Percentiles rank a stretch among this genome's conserved stretches.
These are phyloP conservation scores for Neolamprologus ventralis DNA, from an alignment of 2,113 vertebrate genomes.

Conservation along the genomic window DNA sequence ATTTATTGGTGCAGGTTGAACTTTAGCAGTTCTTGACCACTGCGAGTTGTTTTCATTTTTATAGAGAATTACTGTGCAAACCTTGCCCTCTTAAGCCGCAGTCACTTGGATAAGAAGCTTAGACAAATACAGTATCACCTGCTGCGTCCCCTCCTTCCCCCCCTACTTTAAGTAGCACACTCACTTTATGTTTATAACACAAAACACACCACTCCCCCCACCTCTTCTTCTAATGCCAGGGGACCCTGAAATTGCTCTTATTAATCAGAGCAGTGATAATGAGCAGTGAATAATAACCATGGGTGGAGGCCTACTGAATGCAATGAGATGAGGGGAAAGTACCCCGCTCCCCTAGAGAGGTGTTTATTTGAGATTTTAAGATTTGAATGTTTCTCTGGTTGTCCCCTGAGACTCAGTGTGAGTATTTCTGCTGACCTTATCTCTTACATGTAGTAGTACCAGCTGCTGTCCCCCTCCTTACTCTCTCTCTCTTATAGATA, in stretches of 20 bases:
- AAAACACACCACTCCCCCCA: conserved; percentile 44
- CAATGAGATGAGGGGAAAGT: conserved; percentile 17
- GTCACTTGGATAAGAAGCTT: conserved; percentile 24
- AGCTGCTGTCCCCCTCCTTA: conserved; percentile 19
- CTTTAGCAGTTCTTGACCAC: neutral
- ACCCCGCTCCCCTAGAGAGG: conserved; percentile 12
- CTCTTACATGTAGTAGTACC: conserved; percentile 31
- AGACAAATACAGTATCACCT: conserved; percentile 46
- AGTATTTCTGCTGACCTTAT: conserved; percentile 64
- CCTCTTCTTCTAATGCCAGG: conserved; percentile 42
- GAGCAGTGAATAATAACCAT: conserved; percentile 68
- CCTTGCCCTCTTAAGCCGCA: conserved; percentile 14
- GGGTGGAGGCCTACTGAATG: conserved; percentile 47
- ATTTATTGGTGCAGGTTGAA: neutral
- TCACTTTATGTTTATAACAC: conserved; percentile 51
- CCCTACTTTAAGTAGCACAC: conserved; percentile 51
- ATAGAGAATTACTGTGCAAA: conserved; percentile 14
- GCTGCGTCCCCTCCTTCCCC: conserved; percentile 16
- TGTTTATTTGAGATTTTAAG: conserved; percentile 61
- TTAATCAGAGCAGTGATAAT: conserved; percentile 75
- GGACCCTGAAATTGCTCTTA: conserved; percentile 67
- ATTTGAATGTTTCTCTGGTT: conserved; percentile 43
- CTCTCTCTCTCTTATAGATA: neutral
- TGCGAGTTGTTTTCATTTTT: conserved; percentile 10
- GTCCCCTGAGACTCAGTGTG: conserved; percentile 25